phyloP scores from a whole-genome alignment of 2,797 vertebrate genomes.

The Mastacembelus armatus region DNA sequence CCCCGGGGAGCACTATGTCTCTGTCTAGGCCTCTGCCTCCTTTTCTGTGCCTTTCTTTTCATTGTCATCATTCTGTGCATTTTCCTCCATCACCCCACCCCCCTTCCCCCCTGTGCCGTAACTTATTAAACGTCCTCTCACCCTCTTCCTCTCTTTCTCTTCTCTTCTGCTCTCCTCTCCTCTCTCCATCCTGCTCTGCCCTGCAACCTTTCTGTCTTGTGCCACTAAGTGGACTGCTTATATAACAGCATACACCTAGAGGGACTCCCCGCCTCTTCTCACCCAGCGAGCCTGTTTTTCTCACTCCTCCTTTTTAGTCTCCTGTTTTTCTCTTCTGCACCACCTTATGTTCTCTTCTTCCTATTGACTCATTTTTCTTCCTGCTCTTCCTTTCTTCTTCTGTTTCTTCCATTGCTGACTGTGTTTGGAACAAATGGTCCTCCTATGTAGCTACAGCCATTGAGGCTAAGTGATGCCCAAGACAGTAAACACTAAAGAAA shows the following conservation, averaged over 20 bases:
- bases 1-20: slow-evolving; percentile 64
- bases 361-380: slow-evolving; percentile 17
- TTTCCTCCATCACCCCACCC: slow-evolving; percentile 19
- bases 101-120: slow-evolving; percentile 8
- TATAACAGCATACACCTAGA: slow-evolving; percentile 70
- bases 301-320: slow-evolving; percentile 44
- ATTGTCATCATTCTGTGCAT: slow-evolving; percentile 68
- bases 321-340: slow-evolving; percentile 22
- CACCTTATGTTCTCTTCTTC: slow-evolving; percentile 43
- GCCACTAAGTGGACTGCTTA: slow-evolving; percentile 78
- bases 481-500: slow-evolving; percentile 31
- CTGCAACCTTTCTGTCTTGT: slow-evolving; percentile 71
- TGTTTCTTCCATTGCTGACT: slow-evolving; percentile 17
- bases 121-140: slow-evolving; percentile 68
- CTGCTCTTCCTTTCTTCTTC: slow-evolving; percentile 20
- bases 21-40: slow-evolving; percentile 54
- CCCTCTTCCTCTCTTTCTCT: slow-evolving; percentile 29
- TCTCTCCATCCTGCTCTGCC: slow-evolving; percentile 51
- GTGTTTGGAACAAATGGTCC: slow-evolving; percentile 33
- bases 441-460: slow-evolving; percentile 32
- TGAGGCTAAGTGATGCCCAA: slow-evolving; percentile 34
- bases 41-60: slow-evolving; percentile 35
- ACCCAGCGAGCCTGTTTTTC: slow-evolving; percentile 44
- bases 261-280: slow-evolving; percentile 61
- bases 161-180: slow-evolving; percentile 14